These are phyloP conservation scores for Anarhynchus alexandrinus DNA, from an alignment of 2,113 vertebrate species.

Conservation along the genomic window DNA sequence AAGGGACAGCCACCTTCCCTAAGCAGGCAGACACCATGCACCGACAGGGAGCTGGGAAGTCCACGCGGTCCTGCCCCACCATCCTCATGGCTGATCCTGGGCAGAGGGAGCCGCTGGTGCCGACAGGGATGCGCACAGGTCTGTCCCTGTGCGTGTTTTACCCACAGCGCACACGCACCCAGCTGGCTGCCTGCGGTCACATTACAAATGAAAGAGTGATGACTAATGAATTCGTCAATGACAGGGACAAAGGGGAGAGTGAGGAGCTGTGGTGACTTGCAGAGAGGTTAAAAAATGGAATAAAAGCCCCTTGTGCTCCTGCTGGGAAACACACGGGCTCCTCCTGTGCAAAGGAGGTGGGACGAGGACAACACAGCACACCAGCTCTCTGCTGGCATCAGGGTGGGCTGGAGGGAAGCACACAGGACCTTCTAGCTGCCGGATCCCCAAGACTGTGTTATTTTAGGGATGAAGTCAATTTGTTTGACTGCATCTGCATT, in stretches of 20 bases:
- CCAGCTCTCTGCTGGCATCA: background rate
- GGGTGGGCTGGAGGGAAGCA: rapidly evolving
- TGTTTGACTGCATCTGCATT: background rate
- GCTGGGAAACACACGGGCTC: background rate
- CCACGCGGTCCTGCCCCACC: background rate
- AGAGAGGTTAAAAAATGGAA: background rate
- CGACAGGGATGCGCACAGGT: rapidly evolving
- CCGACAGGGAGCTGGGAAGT: background rate
- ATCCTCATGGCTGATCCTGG: background rate
- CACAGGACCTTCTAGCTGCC: background rate
- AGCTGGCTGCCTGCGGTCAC: background rate
- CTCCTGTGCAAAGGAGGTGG: background rate
- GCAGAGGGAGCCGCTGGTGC: background rate
- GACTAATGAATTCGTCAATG: background rate
- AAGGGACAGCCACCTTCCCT: background rate
- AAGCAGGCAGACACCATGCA: background rate
- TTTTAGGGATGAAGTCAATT: background rate
- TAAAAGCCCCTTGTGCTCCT: background rate
- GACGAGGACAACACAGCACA: background rate
- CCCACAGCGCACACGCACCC: background rate
- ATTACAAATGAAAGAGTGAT: background rate
- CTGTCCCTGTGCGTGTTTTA: background rate
- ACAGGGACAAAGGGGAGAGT: background rate
- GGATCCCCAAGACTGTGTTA: background rate
- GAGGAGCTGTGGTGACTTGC: background rate